A percentile compares a stretch with the other conserved stretches of the same genome.
Evolutionary conservation across 2,113 vertebrate genomes (phyloP).

Genomic region (Oxygymnocypris stewartii): DNA sequence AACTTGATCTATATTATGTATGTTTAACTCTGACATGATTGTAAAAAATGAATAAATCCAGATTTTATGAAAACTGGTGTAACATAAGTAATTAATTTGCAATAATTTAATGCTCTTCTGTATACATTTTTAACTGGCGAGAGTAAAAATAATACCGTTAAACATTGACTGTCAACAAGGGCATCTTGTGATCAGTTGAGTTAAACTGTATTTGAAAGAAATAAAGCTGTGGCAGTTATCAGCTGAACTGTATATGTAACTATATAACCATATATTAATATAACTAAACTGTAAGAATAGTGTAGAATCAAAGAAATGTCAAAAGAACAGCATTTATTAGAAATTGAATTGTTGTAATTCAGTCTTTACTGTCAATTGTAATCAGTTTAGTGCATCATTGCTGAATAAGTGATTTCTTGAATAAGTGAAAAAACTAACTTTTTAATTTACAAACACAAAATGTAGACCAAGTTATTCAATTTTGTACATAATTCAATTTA

Average conservation of each 20-base stretch:
- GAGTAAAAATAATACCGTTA: neutral
- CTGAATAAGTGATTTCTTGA: no score
- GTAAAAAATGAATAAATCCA: constrained; percentile 64
- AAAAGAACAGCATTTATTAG: no score
- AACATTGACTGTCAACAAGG: neutral
- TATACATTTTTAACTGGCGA: neutral
- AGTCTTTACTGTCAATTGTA: no score
- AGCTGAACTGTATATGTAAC: neutral
- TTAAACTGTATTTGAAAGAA: no score
- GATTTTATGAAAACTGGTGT: constrained; percentile 58
- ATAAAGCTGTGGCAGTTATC: no score
- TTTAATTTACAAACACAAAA: no score
- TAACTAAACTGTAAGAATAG: neutral
- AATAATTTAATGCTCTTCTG: neutral
- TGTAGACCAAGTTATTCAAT: no score
- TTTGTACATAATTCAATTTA: no score
- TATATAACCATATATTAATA: neutral
- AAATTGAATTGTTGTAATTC: no score
- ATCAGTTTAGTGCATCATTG: no score
- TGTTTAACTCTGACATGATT: constrained; percentile 62
- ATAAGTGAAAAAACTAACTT: no score
- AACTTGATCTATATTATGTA: constrained; percentile 57
- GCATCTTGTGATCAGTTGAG: neutral
- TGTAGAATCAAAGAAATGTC: no score
- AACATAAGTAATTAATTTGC: neutral